Conservation (phyloP, 2,888 invertebrate species). For the Drosophila ezoana region DNA sequence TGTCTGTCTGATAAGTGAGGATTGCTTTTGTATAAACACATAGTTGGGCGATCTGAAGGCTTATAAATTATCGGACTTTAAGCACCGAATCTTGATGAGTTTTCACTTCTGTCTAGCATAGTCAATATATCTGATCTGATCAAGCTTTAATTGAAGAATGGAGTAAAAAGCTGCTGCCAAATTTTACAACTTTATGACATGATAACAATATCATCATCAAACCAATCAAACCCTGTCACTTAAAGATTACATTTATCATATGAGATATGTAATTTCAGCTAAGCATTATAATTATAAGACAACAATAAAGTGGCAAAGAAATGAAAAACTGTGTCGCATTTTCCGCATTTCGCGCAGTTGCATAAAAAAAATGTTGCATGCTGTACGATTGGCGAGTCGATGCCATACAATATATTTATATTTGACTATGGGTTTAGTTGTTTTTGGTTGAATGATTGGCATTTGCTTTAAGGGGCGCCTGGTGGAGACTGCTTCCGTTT, state of each 20-base stretch:
- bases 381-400: slow-evolving; percentile 7
- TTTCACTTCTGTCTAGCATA: too few relatives aligned
- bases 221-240: not conserved
- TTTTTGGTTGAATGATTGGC: slow-evolving; percentile 32
- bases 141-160: too few relatives aligned
- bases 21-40: too few relatives aligned
- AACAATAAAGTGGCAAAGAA: slow-evolving; percentile 30
- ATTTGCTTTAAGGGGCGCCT: slow-evolving; percentile 39
- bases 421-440: slow-evolving; percentile 27
- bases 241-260: not conserved
- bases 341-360: slow-evolving; percentile 64
- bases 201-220: not conserved
- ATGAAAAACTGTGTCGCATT: slow-evolving; percentile 47
- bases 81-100: too few relatives aligned
- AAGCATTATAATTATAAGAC: not conserved
- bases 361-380: slow-evolving; percentile 48
- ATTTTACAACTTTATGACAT: too few relatives aligned
- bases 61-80: too few relatives aligned
- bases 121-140: too few relatives aligned
- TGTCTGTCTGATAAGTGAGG: too few relatives aligned
- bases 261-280: not conserved
- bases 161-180: too few relatives aligned
- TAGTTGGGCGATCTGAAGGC: too few relatives aligned
- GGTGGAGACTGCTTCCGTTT: slow-evolving; percentile 46
- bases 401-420: slow-evolving; percentile 23